Conservation (phyloP, 2,888 invertebrate species). For the Harpagoxenus sublaevis region DNA sequence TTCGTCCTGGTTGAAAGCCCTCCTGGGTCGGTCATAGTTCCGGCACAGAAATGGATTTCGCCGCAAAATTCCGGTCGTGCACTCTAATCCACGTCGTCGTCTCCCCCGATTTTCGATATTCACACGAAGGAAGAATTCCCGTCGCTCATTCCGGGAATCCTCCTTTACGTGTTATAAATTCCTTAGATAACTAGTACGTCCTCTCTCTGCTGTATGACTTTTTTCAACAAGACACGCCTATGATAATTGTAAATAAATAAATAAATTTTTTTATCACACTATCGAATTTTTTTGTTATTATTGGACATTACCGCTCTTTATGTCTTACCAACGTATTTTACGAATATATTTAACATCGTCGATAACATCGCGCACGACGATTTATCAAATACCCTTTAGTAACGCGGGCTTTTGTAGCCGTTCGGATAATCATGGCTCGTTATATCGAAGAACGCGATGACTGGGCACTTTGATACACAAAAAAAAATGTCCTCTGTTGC, state of each 20-base stretch:
- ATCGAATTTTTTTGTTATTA: background rate
- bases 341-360: conserved; percentile 18
- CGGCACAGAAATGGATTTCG: conserved; percentile 70
- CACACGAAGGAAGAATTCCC: conserved; percentile 62
- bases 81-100: conserved; percentile 70
- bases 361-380: conserved; percentile 27
- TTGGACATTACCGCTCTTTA: background rate
- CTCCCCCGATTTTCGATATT: conserved; percentile 67
- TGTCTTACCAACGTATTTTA: conserved; percentile 1
- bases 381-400: conserved; percentile 61
- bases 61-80: conserved; percentile 75
- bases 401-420: conserved; percentile 66
- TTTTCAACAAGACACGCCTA: background rate
- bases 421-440: conserved; percentile 58
- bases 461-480: conserved; percentile 55
- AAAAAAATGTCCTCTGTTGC: conserved; percentile 62
- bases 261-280: background rate
- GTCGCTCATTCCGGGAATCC: conserved; percentile 33
- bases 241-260: conserved; percentile 7
- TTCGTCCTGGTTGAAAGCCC: conserved; percentile 74
- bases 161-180: conserved; percentile 68
- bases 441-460: conserved; percentile 67
- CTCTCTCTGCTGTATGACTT: conserved; percentile 23
- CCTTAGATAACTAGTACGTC: conserved; percentile 65
- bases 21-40: conserved; percentile 73